These are phyloP conservation scores for Leptothorax acervorum DNA, from an alignment of 2,888 invertebrate species.

Conservation along the genomic window DNA sequence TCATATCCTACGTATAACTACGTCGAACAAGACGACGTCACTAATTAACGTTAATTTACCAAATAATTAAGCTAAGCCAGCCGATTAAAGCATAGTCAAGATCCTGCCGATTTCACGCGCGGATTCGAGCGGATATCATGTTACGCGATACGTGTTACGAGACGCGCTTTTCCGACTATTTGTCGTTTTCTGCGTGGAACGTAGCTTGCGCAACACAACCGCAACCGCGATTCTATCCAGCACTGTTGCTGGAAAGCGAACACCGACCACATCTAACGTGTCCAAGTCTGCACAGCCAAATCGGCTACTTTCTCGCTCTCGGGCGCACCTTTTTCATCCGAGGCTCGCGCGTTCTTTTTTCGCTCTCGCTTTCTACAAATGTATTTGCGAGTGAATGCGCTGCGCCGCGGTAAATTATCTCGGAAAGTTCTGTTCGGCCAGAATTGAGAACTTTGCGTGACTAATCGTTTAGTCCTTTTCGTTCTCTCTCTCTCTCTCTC, in stretches of 20 bases:
- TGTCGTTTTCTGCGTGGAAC: not conserved
- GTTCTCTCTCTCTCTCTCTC: not conserved
- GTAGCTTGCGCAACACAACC: conserved; percentile 32
- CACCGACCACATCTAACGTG: not conserved
- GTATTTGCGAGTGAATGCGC: not conserved
- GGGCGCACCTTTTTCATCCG: conserved; percentile 50
- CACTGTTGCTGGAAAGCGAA: not conserved
- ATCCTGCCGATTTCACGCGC: not conserved
- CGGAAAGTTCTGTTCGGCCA: not conserved
- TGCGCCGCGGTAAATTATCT: not conserved
- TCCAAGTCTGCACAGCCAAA: not conserved
- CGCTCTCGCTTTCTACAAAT: conserved; percentile 16
- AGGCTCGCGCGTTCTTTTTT: conserved; percentile 11
- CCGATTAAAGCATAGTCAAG: not conserved
- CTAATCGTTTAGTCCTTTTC: not conserved
- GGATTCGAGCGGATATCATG: not conserved
- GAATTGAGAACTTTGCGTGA: not conserved
- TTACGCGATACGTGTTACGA: conserved; percentile 20
- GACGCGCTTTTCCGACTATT: conserved; percentile 17
- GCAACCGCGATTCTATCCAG: not conserved
- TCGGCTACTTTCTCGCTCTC: conserved; percentile 62
- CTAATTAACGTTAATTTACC: not conserved
- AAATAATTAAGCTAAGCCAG: not conserved
- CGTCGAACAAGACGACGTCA: not conserved
- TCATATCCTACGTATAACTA: conserved; percentile 6